Evolutionary conservation across 2,888 invertebrate species (phyloP).

Genomic region (Lapara coniferarum): DNA sequence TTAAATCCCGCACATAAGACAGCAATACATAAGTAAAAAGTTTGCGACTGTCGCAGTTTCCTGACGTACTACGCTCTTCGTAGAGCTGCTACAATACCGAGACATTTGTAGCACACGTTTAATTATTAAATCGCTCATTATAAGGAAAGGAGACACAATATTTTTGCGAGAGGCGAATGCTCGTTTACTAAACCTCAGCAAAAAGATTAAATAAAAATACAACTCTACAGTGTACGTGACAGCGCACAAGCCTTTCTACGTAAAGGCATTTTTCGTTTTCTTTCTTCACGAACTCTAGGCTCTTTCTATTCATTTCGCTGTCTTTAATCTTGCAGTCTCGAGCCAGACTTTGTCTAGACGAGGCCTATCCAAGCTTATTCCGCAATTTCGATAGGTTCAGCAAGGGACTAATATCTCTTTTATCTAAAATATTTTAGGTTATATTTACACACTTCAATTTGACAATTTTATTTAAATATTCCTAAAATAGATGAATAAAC

Average conservation of each 20-base stretch:
- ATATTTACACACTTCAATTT: too few relatives aligned
- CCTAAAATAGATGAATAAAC: too few relatives aligned
- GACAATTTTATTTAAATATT: too few relatives aligned
- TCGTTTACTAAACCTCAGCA: constrained; percentile 61
- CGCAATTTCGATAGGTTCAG: constrained; percentile 60
- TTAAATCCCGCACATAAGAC: constrained; percentile 10
- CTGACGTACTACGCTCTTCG: neutral
- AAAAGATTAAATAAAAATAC: constrained; percentile 77
- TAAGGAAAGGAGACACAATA: constrained; percentile 36
- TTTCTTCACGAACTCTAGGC: constrained; percentile 64
- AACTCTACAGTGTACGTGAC: constrained; percentile 68
- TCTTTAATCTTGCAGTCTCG: constrained; percentile 75
- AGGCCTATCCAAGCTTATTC: constrained; percentile 49
- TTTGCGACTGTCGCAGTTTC: neutral
- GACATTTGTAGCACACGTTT: constrained; percentile 5
- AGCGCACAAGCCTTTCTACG: constrained; percentile 72
- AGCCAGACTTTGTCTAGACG: constrained; percentile 74
- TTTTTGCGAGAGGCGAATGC: constrained; percentile 54
- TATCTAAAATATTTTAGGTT: too few relatives aligned
- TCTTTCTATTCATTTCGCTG: constrained; percentile 73
- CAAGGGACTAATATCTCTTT: constrained; percentile 10
- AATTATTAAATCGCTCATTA: constrained; percentile 18
- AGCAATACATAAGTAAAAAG: constrained; percentile 7
- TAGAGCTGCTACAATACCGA: neutral
- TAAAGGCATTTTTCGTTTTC: constrained; percentile 76